Base-by-base conservation (phyloP, 1,140 invertebrate species). In the Gryon sp. region DNA sequence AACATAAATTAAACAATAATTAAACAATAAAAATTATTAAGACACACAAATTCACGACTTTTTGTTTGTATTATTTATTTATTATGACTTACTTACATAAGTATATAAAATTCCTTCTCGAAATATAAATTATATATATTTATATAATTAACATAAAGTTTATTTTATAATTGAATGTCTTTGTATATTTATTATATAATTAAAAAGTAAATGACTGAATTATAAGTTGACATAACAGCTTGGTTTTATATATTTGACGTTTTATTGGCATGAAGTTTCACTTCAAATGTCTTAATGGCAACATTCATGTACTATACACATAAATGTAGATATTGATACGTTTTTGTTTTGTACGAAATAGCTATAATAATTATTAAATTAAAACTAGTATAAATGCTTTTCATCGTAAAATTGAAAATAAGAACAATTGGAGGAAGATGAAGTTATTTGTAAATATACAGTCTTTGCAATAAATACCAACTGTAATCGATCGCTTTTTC, bases 251-350 rank as follows among this genome's bases (percentile, higher is more conserved):
- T 76, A 76, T 76, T 70, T 76, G 65, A 76, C 74, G 45, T 70
- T 76, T 76, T 76, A 76, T 76, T 76, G 74, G 74, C 74, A 76
- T 76, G 74, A 76, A 76, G 73, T 76, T 76, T 76, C 28, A 76
- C 74, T 76, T 76, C 74, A 76, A 66, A 70, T 76, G 60, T 76
- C 70, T 76, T 76, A 76, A 76, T 76, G 66, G 74, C 74, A 76
- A 76, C 74, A 76, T 76, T 76, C 66, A 76, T 76, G 66, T 76
- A 76, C 59, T 76, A 76, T 76, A 76, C 73, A 76, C 65, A 76
- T 60, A 74, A 76, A 70, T 59, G 65, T 69, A 76, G 73, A 69
- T 76, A 59, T 59, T 60, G 50, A 65, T 65, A 76, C 63, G 50
- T 69, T 70, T 69, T 76, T 38, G 52, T 70, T 69, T 76, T 38